Conservation (phyloP, 2,797 vertebrate genomes). For the Tachyglossus aculeatus region DNA sequence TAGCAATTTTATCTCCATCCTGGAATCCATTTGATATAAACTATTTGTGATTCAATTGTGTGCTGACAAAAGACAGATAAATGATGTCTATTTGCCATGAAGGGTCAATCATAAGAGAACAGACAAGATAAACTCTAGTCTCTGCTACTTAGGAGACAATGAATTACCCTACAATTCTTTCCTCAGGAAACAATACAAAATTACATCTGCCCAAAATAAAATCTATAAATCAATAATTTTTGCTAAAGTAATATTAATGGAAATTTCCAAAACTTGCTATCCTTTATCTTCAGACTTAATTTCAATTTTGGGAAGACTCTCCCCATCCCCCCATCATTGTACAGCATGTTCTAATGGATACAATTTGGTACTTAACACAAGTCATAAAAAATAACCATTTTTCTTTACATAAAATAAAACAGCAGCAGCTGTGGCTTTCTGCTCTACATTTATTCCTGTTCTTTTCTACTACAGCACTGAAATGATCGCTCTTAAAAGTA, state of each 20-base stretch:
- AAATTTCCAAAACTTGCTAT: conserved; percentile 14
- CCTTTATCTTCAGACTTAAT: conserved; percentile 8
- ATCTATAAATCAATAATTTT: background rate
- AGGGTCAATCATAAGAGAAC: too few species aligned
- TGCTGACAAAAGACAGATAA: too few species aligned
- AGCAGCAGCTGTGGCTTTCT: background rate
- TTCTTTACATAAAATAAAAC: background rate
- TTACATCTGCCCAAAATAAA: background rate
- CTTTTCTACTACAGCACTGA: background rate
- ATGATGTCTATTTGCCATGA: too few species aligned
- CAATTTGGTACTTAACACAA: background rate
- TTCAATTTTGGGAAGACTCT: background rate
- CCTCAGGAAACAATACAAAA: background rate
- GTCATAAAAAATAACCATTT: background rate
- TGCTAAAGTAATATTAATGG: background rate
- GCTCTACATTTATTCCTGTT: background rate
- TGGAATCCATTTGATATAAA: too few species aligned
- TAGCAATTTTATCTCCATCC: too few species aligned
- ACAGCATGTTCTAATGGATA: conserved; percentile 5
- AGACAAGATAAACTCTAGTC: too few species aligned
- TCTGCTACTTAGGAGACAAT: too few species aligned
- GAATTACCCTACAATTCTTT: too few species aligned
- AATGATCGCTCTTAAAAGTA: background rate
- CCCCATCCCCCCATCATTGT: background rate
- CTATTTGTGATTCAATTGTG: too few species aligned